Base-by-base conservation (phyloP, 1,140 invertebrate genomes). In the Lasioglossum albipes region DNA sequence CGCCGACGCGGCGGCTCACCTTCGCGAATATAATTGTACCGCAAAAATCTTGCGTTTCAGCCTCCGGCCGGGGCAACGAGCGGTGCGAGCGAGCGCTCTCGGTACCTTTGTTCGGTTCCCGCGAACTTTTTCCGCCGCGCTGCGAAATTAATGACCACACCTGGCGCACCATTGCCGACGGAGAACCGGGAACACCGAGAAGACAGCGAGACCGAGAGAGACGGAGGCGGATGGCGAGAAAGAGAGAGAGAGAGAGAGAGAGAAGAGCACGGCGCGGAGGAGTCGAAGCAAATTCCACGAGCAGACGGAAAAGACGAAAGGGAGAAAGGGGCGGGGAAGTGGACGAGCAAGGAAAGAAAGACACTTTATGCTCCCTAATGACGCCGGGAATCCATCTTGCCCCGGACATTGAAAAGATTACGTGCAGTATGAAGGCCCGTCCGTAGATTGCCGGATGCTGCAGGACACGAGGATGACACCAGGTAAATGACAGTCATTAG, bases 401-500 rank as follows among this genome's bases (percentile, higher is more conserved):
- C 36, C 75, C 65, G 74, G 74, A 81, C 76, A 75, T 84, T 79
- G 78, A 84, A 84, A 84, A 87, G 81, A 78, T 75, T 79, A 66
- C 78, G 70, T n/a, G 76, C 84, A 36, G 80, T 75, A 76, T 42
- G 75, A 64, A 65, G 67, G 65, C 57, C 42, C 70, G 73, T 84
- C 66, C 66, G 74, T 64, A 54, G 76, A 74, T 79, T 72, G 79
- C 72, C 57, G 76, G 75, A 71, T 73, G 81, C 72, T 69, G 75
- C 71, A 71, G 75, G 72, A 85, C 77, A 82, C 69, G 74, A 69
- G 62, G 64, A 79, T 64, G 82, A 83, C 81, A 84, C 67, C 68
- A 42, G 72, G 77, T 84, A 88, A 89, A 89, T 89, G 87, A 90
- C 81, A 84, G 83, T 87, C 80, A 87, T 90, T 90, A 84, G 84